Evolutionary conservation across 2,888 invertebrate genomes (phyloP).

Genomic region (Pogonocherus hispidulus): DNA sequence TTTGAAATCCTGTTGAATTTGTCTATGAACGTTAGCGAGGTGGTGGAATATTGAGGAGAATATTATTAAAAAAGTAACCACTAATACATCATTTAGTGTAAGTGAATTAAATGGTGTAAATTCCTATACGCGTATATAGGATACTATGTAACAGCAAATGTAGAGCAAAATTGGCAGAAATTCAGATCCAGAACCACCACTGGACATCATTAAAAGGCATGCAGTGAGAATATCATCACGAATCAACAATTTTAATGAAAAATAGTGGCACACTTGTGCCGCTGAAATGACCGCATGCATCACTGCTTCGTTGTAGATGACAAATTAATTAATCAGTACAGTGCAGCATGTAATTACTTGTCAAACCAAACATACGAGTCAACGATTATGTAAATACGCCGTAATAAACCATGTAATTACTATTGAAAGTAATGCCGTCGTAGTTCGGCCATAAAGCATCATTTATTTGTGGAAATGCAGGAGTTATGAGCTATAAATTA

Average conservation of each 20-base stretch:
- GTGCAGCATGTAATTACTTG: slow-evolving; percentile 24
- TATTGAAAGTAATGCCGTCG: slow-evolving; percentile 4
- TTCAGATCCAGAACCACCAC: not conserved
- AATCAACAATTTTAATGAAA: slow-evolving; percentile 4
- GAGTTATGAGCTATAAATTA: not conserved
- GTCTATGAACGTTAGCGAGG: too few relatives aligned
- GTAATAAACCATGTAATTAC: not conserved
- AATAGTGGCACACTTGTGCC: not conserved
- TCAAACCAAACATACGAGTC: slow-evolving; percentile 17
- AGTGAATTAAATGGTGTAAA: too few relatives aligned
- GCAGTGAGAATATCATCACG: not conserved
- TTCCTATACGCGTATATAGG: too few relatives aligned
- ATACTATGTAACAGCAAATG: too few relatives aligned
- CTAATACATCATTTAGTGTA: too few relatives aligned
- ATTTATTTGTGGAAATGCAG: not conserved
- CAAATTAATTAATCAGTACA: slow-evolving; percentile 43
- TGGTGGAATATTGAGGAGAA: too few relatives aligned
- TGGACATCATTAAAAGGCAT: not conserved
- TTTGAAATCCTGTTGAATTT: too few relatives aligned
- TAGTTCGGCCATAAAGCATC: not conserved
- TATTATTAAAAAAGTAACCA: too few relatives aligned
- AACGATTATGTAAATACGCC: slow-evolving; percentile 40
- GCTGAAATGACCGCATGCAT: not conserved
- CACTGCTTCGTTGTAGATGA: slow-evolving; percentile 19
- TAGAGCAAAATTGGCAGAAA: too few relatives aligned